These are phyloP conservation scores for Taenioides sp. DNA, from an alignment of 2,797 vertebrate species.

Conservation along the genomic window DNA sequence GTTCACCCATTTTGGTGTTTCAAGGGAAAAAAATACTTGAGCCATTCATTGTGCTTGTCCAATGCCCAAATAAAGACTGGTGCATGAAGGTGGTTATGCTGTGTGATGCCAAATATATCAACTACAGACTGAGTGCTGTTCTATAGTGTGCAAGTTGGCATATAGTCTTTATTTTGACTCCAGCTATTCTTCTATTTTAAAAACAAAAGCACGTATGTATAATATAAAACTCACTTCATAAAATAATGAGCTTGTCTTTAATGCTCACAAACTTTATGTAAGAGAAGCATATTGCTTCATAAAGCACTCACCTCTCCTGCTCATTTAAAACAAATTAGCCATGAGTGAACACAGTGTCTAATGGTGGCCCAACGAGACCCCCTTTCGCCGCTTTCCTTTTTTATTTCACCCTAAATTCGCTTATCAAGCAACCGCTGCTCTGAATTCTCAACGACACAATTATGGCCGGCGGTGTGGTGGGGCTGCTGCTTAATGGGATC, in stretches of 20 bases:
- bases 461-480: constrained; percentile 79
- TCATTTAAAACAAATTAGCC: constrained; percentile 79
- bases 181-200: neutral
- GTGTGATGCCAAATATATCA: neutral
- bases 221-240: neutral
- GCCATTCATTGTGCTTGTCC: neutral
- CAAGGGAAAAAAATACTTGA: neutral
- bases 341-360: constrained; percentile 69
- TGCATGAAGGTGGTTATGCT: neutral
- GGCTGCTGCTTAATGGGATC: constrained; percentile 82
- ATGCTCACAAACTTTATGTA: constrained; percentile 41
- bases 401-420: constrained; percentile 79
- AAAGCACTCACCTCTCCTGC: constrained; percentile 70
- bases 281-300: constrained; percentile 53
- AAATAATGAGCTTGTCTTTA: constrained; percentile 17
- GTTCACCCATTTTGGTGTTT: neutral
- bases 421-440: constrained; percentile 80
- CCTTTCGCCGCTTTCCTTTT: constrained; percentile 59
- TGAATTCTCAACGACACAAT: constrained; percentile 83
- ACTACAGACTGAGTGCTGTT: neutral
- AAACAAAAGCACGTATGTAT: neutral
- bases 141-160: neutral
- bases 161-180: neutral
- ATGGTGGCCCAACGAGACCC: constrained; percentile 67
- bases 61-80: neutral